A percentile compares a stretch with the other conserved stretches of the same genome.
These are phyloP conservation scores for Drosophila colorata DNA, from an alignment of 2,888 invertebrate genomes.

Conservation along the genomic window DNA sequence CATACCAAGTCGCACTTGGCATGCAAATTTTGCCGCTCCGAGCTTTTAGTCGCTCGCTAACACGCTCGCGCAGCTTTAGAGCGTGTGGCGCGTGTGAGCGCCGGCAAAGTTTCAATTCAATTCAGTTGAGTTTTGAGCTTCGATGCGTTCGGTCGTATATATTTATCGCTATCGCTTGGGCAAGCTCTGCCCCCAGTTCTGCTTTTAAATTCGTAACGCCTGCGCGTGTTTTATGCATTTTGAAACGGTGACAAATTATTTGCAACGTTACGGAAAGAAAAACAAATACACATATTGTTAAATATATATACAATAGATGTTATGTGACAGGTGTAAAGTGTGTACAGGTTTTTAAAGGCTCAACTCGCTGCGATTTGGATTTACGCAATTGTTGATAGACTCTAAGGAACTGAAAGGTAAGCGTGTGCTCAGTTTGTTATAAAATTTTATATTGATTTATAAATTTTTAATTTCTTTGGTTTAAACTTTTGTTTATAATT, in stretches of 20 bases:
- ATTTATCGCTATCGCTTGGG: conserved; percentile 38
- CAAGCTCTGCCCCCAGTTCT: conserved; percentile 19
- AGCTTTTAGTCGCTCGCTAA: conserved; percentile 12
- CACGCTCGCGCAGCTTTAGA: conserved; percentile 46
- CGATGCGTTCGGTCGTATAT: conserved; percentile 76
- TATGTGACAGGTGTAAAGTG: conserved; percentile 20
- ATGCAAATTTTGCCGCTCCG: conserved; percentile 37
- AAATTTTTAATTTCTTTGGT: background rate
- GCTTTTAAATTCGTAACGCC: conserved; percentile 61
- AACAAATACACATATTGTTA: conserved; percentile 3
- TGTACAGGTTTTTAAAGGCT: conserved; percentile 21
- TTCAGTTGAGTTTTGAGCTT: conserved; percentile 80
- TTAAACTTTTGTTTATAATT: too few relatives aligned
- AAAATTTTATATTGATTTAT: too few relatives aligned
- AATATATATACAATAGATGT: conserved; percentile 23
- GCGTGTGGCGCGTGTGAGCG: conserved; percentile 29
- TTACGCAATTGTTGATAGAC: conserved; percentile 15
- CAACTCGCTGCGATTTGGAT: conserved; percentile 22
- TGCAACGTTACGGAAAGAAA: background rate
- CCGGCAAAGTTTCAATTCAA: conserved; percentile 16
- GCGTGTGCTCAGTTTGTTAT: background rate
- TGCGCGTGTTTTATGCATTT: conserved; percentile 54
- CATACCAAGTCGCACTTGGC: background rate
- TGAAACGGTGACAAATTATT: conserved; percentile 6
- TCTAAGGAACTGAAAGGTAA: conserved; percentile 31